A percentile compares a stretch with the other conserved stretches of the same genome.
Conservation (phyloP, 2,797 vertebrate genomes). For the Rhyacichthys aspro region DNA sequence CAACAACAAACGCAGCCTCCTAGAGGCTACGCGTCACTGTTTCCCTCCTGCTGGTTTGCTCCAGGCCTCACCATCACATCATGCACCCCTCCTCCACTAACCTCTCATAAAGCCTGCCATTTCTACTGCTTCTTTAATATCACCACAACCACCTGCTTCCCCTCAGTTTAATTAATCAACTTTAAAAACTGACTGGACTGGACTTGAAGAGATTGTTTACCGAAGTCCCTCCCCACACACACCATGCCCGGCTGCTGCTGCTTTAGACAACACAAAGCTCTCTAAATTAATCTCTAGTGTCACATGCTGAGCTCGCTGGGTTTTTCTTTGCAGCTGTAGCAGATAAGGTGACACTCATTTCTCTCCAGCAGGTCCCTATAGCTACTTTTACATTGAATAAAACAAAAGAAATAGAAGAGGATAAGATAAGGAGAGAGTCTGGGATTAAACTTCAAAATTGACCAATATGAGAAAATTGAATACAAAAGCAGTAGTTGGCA, state of each 20-base stretch:
- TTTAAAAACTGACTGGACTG: background rate
- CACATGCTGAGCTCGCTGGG: conserved; percentile 31
- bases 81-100: conserved; percentile 6
- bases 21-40: conserved; percentile 21
- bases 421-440: background rate
- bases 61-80: conserved; percentile 15
- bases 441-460: background rate
- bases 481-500: background rate
- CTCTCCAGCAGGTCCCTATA: background rate
- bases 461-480: background rate
- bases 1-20: conserved; percentile 9
- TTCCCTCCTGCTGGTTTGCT: conserved; percentile 15
- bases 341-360: conserved; percentile 13
- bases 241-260: conserved; percentile 15
- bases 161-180: background rate
- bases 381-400: conserved; percentile 1
- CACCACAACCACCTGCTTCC: background rate
- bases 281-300: conserved; percentile 46
- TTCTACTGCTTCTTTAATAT: background rate
- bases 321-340: conserved; percentile 17
- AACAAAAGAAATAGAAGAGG: conserved; percentile 3
- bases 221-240: conserved; percentile 3
- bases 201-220: conserved; percentile 13
- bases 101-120: background rate
- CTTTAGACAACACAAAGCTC: conserved; percentile 29